These are phyloP conservation scores for Caenorhabditis uteleia DNA, from an alignment of 2,888 invertebrate genomes.

Conservation along the genomic window DNA sequence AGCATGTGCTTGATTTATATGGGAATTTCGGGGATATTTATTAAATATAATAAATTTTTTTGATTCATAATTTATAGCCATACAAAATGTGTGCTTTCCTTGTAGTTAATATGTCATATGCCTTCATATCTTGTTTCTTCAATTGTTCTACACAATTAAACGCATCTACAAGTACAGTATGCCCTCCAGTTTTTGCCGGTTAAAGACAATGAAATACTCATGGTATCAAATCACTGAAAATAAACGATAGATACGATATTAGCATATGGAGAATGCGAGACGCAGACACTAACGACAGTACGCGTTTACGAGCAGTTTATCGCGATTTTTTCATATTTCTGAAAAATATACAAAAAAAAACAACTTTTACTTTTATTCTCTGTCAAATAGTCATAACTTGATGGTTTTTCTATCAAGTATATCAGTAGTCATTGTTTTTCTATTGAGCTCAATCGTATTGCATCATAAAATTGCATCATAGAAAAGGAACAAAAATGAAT, in stretches of 20 bases:
- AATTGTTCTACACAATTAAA: constrained; percentile 76
- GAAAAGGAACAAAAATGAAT: too few species aligned
- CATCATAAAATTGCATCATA: too few species aligned
- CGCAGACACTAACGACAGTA: too few species aligned
- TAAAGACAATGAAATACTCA: constrained; percentile 75
- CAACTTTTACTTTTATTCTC: background rate
- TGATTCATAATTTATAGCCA: background rate
- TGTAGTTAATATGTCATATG: constrained; percentile 75
- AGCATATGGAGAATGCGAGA: too few species aligned
- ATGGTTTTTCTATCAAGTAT: too few species aligned
- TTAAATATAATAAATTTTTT: background rate
- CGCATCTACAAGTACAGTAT: constrained; percentile 80
- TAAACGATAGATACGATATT: too few species aligned
- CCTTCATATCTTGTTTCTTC: constrained; percentile 72
- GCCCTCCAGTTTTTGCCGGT: constrained; percentile 78
- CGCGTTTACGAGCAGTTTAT: too few species aligned
- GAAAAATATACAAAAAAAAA: background rate
- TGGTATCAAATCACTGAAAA: constrained; percentile 74
- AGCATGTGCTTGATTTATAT: too few species aligned
- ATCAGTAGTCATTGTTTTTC: too few species aligned
- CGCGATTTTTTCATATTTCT: constrained; percentile 1
- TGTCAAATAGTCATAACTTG: too few species aligned
- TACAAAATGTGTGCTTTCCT: constrained; percentile 43
- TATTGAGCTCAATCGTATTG: too few species aligned
- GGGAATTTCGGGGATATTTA: background rate